A percentile compares a stretch with the other conserved stretches of the same genome.
Conservation (phyloP, 2,888 invertebrate genomes). For the Epirrhoe alternata region DNA sequence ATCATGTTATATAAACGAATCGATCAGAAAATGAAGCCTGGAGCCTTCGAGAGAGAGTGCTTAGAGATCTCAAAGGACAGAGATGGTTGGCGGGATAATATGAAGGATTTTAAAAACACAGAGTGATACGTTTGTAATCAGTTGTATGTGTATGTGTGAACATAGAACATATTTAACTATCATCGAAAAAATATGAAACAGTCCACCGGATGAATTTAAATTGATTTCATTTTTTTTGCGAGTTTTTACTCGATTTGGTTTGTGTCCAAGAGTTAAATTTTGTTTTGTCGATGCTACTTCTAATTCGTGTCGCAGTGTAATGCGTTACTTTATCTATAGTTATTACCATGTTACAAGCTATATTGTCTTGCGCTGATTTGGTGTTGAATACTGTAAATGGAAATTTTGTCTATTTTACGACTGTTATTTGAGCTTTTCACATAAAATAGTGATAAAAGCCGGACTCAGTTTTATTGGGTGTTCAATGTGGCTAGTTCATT, state of each 20-base stretch:
- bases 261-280: background rate
- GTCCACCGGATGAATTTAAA: background rate
- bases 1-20: no score
- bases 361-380: slow-evolving; percentile 15
- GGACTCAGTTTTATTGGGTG: slow-evolving; percentile 6
- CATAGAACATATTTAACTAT: no score
- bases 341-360: slow-evolving; percentile 32
- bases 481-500: slow-evolving; percentile 4
- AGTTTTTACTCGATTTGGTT: background rate
- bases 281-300: background rate
- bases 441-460: slow-evolving; percentile 19
- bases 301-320: background rate
- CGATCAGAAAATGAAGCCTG: no score
- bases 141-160: no score
- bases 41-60: no score
- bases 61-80: no score
- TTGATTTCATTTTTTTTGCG: background rate
- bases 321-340: slow-evolving; percentile 27
- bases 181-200: no score
- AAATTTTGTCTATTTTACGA: slow-evolving; percentile 23
- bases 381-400: slow-evolving; percentile 15
- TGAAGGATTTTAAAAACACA: no score
- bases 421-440: slow-evolving; percentile 10
- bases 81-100: no score
- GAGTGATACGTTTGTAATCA: no score